Conservation (phyloP, 2,113 vertebrate genomes). For the Pomatorhinus ruficollis region DNA sequence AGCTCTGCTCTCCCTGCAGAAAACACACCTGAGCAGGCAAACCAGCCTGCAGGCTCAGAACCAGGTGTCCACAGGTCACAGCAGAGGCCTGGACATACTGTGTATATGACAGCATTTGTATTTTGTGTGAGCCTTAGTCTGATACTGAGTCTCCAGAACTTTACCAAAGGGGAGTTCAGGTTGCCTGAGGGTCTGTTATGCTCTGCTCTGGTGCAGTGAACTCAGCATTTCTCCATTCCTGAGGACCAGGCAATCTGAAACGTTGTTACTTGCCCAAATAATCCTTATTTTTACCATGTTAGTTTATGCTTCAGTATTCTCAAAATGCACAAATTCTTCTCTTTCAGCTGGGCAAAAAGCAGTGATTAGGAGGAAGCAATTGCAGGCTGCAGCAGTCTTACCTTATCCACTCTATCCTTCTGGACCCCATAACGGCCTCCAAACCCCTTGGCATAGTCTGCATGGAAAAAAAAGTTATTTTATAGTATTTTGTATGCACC, state of each 20-base stretch:
- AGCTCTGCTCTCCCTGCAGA: background rate
- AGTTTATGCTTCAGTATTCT: background rate
- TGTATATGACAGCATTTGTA: background rate
- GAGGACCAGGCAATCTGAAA: background rate
- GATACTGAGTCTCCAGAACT: background rate
- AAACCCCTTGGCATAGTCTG: conserved; percentile 93
- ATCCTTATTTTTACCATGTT: background rate
- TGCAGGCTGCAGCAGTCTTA: conserved; percentile 46
- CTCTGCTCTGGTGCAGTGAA: background rate
- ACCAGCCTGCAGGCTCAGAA: background rate
- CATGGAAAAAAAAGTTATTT: background rate
- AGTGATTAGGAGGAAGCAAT: background rate
- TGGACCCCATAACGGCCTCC: conserved; percentile 91
- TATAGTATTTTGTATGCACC: background rate
- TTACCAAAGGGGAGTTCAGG: background rate
- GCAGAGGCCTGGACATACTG: background rate
- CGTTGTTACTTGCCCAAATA: background rate
- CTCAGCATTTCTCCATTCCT: background rate
- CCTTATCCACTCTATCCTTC: conserved; percentile 92
- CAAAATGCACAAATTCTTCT: background rate
- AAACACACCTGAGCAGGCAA: background rate
- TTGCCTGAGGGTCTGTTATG: background rate
- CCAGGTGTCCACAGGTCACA: background rate
- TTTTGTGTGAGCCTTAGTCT: background rate
- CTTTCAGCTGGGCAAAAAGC: background rate